Evolutionary conservation across 2,113 vertebrate genomes (phyloP), one percentile per base, ranked within the genome.

Genomic region (Callipepla californica): DNA sequence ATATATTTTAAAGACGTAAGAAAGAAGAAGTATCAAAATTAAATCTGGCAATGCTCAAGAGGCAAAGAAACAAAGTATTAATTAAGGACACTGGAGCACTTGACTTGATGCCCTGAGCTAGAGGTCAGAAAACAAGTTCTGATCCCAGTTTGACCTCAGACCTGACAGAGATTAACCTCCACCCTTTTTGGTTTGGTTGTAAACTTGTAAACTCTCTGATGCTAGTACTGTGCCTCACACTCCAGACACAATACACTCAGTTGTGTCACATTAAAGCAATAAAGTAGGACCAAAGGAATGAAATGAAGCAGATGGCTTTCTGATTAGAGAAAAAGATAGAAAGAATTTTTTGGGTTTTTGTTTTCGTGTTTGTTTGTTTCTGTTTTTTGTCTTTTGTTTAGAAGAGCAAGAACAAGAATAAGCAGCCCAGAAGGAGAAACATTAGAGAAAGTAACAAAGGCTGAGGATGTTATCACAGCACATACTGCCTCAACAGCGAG

Each of bases 211-310:
- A 58, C 8, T 50, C n/a, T 28, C 7, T 13, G 32, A 28, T 19
- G 9, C 11, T 30, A 51, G 45, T 13, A 7, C 18, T 28, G 16
- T 7, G 62, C 44, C 23, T 73, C 59, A 30, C 11, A 7, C 38
- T 42, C 48, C 57, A 82, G 48, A 34, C 44, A 25, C 1, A 61
- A 26, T 28, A 53, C 36, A 32, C 1, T 0, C 62, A 1, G 1
- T 12, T 38, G 5, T 8, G 6, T 47, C 30, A 21, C 32, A 48
- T 6, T n/a, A 22, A 80, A 68, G 34, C 0, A 0, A 70, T 25
- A 9, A 74, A 66, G 74, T 53, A 48, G 70, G 36, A 59, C 34
- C 68, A 45, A 1, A 80, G 15, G 38, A 28, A 53, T 51, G 20
- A 84, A 80, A 59, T 23, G 59, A 38, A 80, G 34, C 44, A 87